Evolutionary conservation across 2,113 vertebrate genomes (phyloP), one percentile per base, ranked within the genome.

Genomic region (Paratilapia polleni): DNA sequence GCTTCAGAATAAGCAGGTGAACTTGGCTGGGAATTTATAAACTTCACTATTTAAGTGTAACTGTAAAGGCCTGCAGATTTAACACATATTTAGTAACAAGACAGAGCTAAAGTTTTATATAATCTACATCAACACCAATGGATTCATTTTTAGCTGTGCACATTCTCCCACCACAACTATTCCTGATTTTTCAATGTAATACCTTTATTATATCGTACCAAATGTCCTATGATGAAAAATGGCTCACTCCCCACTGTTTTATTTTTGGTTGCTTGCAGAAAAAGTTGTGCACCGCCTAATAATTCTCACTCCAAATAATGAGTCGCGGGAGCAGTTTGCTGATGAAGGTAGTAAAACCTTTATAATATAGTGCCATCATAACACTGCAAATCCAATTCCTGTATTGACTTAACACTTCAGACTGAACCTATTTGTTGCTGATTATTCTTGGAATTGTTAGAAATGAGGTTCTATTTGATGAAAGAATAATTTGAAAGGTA

Each of bases 221-320:
- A 49, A 26, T 70, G 41, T 49, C 15, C 64, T 49, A 70, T 70
- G 19, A 49, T 49, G 41, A 20, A 49, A 70, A 49, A 49, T 7
- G 5, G 5, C 64, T 70, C 9, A 24, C 34, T 76, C n/a, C 20
- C 31, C 60, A 20, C 43, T 9, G 2, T 31, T 12, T 5, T 31
- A 9, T 49, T 19, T 60, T 60, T 52, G 34, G 14, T 70, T 36
- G 14, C 24, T 47, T 17, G 1, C 36, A 90, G 87, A 41, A 0
- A 6, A 0, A 7, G 0, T 0, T 6, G 0, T 0, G 8, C 7
- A 31, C 10, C 0, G 0, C 3, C 0, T 58, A 12, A 0, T 3
- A 62, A 89, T 94, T 76, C 4, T 87, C 22, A 59, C 78, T 61
- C 90, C 92, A 1, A 1, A 5, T 2, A n/a, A 17, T 6, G 41